These are phyloP conservation scores for Euwallacea similis DNA, from an alignment of 1,140 invertebrate species.

Conservation along the genomic window DNA sequence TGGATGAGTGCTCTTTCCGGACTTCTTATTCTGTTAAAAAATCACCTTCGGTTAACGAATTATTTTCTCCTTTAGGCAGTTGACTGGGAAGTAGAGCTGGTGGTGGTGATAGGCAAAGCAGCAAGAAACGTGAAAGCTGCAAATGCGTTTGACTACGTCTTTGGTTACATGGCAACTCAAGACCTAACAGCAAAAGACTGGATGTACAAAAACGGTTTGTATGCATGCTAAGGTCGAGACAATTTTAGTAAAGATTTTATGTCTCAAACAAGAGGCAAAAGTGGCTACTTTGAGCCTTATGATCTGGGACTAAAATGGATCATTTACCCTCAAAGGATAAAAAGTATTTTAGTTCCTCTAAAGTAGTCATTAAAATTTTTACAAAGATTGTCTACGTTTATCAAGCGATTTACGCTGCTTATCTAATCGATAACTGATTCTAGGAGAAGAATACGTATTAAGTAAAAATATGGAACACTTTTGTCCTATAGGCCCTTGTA, in stretches of 20 bases:
- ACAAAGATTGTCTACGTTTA: too few species aligned
- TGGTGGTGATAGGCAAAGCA: constrained; percentile 67
- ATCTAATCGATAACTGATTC: constrained; percentile 2
- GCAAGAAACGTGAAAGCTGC: constrained; percentile 60
- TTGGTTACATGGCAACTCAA: constrained; percentile 72
- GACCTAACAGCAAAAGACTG: constrained; percentile 65
- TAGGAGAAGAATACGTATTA: constrained; percentile 48
- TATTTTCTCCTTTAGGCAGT: constrained; percentile 46
- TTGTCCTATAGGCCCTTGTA: constrained; percentile 64
- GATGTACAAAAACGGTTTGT: constrained; percentile 63
- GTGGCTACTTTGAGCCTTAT: too few species aligned
- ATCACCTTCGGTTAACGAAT: too few species aligned
- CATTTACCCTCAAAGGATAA: too few species aligned
- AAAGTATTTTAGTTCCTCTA: too few species aligned
- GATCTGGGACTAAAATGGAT: too few species aligned
- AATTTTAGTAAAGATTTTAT: neutral
- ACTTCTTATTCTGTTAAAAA: too few species aligned
- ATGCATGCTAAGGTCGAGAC: neutral
- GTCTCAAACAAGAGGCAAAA: too few species aligned
- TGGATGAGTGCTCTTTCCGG: too few species aligned
- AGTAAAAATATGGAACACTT: constrained; percentile 70
- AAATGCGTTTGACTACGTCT: constrained; percentile 65
- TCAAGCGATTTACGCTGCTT: neutral
- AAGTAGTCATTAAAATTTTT: too few species aligned
- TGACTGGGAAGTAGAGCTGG: constrained; percentile 73